phyloP scores from a whole-genome alignment of 2,113 vertebrate genomes.

The cat (Felis catus) region F.catus_Fca126_mat1.0 CM031412.1:79084001-79084500 shows the following conservation, averaged over 20 bases:
- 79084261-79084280: background rate
- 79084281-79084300: background rate
- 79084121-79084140: too few species aligned
- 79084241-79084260: background rate
- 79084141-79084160: background rate
- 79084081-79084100: background rate
- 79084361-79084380: background rate
- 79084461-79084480: background rate
- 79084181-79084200: too few species aligned
- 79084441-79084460: rapidly evolving
- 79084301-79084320: background rate
- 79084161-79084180: background rate
- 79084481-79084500: background rate
- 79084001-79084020: background rate
- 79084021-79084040: background rate
- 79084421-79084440: background rate
- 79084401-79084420: background rate
- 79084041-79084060: background rate
- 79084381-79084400: background rate
- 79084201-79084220: background rate
- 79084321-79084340: background rate
- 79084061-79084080: background rate
- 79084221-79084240: background rate
- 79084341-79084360: too few species aligned
- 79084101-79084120: background rate